These are phyloP conservation scores for Zaprionus bogoriensis DNA, from an alignment of 2,888 invertebrate species.

Conservation along the genomic window DNA sequence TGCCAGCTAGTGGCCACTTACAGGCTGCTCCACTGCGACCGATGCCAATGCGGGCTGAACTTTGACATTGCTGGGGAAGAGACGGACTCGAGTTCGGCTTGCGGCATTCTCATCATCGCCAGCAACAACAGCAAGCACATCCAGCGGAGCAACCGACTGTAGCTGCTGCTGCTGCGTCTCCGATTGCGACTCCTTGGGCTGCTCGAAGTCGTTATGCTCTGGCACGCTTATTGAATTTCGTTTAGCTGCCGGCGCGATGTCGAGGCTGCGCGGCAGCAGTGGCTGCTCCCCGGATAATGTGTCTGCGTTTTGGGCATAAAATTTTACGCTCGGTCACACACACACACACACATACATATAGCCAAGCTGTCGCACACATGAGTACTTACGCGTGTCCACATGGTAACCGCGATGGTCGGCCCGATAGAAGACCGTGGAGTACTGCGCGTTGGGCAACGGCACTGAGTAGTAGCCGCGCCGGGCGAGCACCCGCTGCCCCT, in stretches of 20 bases:
- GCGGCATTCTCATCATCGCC: background rate
- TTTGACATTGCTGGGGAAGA: constrained; percentile 20
- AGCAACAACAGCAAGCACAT: constrained; percentile 1
- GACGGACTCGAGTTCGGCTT: background rate
- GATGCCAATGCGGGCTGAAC: constrained; percentile 29
- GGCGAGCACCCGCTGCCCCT: constrained; percentile 60
- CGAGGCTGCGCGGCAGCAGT: constrained; percentile 65
- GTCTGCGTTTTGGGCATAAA: constrained; percentile 62
- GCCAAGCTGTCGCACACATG: background rate
- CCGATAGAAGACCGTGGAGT: constrained; percentile 74
- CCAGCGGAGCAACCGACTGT: constrained; percentile 18
- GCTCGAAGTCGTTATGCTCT: constrained; percentile 52
- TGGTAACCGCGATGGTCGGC: constrained; percentile 79
- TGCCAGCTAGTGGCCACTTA: constrained; percentile 12
- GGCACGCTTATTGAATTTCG: constrained; percentile 68
- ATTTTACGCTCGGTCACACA: constrained; percentile 50
- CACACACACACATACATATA: background rate
- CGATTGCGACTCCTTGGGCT: background rate
- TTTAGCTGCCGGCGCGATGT: constrained; percentile 60
- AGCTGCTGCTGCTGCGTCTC: constrained; percentile 14
- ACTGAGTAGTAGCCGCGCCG: constrained; percentile 79
- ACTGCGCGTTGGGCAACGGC: constrained; percentile 67
- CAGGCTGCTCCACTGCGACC: constrained; percentile 25
- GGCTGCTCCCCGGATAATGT: constrained; percentile 66
- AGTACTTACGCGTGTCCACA: constrained; percentile 63